A percentile compares a stretch with the other conserved stretches of the same genome.
These are phyloP conservation scores for Gisinianus flammeolus DNA, from an alignment of 2,888 invertebrate genomes.

Conservation along the genomic window DNA sequence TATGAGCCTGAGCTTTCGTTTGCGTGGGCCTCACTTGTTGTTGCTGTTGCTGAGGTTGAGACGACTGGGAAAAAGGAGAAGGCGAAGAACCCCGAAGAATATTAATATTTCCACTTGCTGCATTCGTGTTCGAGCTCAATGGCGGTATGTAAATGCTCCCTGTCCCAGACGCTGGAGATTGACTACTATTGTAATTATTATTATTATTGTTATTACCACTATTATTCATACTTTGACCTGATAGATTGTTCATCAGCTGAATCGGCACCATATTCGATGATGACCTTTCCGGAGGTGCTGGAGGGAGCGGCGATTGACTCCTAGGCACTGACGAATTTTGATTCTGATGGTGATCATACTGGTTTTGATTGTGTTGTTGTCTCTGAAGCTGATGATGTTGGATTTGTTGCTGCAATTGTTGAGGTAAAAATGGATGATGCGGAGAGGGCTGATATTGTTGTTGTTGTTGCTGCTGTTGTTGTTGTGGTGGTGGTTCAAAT, in stretches of 20 bases:
- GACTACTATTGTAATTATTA: not conserved
- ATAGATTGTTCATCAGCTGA: slow-evolving; percentile 48
- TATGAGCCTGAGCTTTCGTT: slow-evolving; percentile 52
- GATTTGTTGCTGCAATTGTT: slow-evolving; percentile 28
- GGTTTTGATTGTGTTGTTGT: slow-evolving; percentile 5
- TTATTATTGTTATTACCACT: not conserved
- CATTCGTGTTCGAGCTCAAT: slow-evolving; percentile 22
- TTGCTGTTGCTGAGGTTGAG: slow-evolving; percentile 33
- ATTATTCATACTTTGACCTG: slow-evolving; percentile 57
- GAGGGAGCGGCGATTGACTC: slow-evolving; percentile 24
- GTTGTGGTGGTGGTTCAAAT: slow-evolving; percentile 13
- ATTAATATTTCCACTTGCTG: slow-evolving; percentile 39
- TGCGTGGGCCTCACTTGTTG: slow-evolving; percentile 42
- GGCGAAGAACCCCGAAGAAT: slow-evolving; percentile 14
- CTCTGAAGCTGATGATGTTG: slow-evolving; percentile 30
- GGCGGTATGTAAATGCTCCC: slow-evolving; percentile 49
- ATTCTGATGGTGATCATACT: not conserved
- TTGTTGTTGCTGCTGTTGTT: slow-evolving; percentile 14
- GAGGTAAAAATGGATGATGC: slow-evolving; percentile 5
- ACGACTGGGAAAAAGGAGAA: slow-evolving; percentile 43
- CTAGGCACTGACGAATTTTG: not conserved
- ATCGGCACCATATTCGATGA: slow-evolving; percentile 54
- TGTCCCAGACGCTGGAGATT: slow-evolving; percentile 32
- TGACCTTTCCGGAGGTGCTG: not conserved
- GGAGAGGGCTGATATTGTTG: slow-evolving; percentile 1